Evolutionary conservation across 2,888 invertebrate genomes (phyloP), one percentile per base, ranked within the genome.

Genomic region (Troides oblongomaculatus): DNA sequence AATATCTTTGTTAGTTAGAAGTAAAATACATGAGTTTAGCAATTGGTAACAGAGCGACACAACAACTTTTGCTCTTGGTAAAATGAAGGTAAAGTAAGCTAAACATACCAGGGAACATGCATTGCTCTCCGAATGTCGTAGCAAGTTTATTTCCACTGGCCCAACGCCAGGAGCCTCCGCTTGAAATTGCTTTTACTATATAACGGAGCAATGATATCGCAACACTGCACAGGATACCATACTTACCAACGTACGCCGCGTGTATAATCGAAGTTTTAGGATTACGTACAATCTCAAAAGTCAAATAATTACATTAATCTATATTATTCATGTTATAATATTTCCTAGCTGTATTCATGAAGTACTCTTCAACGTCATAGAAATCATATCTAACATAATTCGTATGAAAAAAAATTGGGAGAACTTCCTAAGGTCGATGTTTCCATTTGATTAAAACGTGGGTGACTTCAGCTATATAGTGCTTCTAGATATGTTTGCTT

Each of bases 141-240:
- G 86, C 82, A 78, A 89, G 91, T 90, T 89, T 89, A 90, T 90
- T 90, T 86, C 89, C 79, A 81, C 87, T 91, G 92, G 92, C 86
- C 80, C 78, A 75, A 74, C 84, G 92, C 92, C 92, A 92, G 84
- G 81, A 81, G 82, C 77, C 84, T 81, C 83, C 77, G 83, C 83
- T 84, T 81, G 84, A 87, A 89, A 90, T 91, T 90, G 90, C 89
- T 90, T 90, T 87, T 88, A 84, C 87, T 84, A 82, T 85, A 84
- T 82, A 83, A 82, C 83, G 84, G 85, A 85, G 81, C 86, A 85
- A 86, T 86, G 88, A 89, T 90, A 89, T 85, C 79, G 82, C 80
- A 80, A 82, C 80, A 79, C 79, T 78, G 81, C 80, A 80, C 80
- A 81, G 83, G 79, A 82, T 83, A 83, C 81, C 80, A 79, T 76